Percentiles rank a stretch among this genome's conserved stretches.
Conservation (phyloP, 2,888 invertebrate genomes). For the Amiota mariae region DNA sequence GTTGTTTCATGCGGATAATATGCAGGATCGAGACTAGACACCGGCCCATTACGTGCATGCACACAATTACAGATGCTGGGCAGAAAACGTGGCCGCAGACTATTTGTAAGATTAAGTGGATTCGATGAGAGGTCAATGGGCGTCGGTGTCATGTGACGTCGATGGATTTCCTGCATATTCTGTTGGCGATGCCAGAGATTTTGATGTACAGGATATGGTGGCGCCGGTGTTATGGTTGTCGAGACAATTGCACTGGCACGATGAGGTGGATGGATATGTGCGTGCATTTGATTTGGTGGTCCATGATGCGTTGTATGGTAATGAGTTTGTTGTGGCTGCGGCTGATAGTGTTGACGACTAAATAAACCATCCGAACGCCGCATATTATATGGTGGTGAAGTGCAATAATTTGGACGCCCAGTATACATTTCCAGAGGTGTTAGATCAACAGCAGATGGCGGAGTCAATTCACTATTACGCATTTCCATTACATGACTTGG, state of each 20-base stretch:
- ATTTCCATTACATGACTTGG: not conserved
- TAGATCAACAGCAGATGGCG: conserved; percentile 55
- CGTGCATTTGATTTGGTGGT: conserved; percentile 63
- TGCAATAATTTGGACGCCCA: conserved; percentile 67
- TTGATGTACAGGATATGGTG: conserved; percentile 84
- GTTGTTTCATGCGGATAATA: conserved; percentile 57
- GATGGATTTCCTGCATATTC: conserved; percentile 77
- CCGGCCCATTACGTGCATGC: conserved; percentile 69
- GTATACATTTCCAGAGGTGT: conserved; percentile 65
- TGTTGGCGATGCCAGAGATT: conserved; percentile 84
- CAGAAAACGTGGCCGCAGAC: conserved; percentile 66
- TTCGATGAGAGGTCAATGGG: conserved; percentile 73
- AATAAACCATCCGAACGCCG: conserved; percentile 57
- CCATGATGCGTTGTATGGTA: conserved; percentile 49
- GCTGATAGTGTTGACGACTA: conserved; percentile 60
- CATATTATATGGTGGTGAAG: conserved; percentile 68
- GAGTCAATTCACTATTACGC: conserved; percentile 17
- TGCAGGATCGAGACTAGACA: conserved; percentile 71
- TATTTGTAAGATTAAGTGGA: conserved; percentile 68
- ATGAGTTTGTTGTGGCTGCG: conserved; percentile 59
- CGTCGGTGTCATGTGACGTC: conserved; percentile 74
- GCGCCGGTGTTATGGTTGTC: conserved; percentile 70
- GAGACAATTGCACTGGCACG: conserved; percentile 56
- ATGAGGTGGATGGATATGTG: conserved; percentile 59
- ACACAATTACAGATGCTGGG: conserved; percentile 71